phyloP scores from a whole-genome alignment of 2,888 invertebrate species.

The Aricia artaxerxes region DNA sequence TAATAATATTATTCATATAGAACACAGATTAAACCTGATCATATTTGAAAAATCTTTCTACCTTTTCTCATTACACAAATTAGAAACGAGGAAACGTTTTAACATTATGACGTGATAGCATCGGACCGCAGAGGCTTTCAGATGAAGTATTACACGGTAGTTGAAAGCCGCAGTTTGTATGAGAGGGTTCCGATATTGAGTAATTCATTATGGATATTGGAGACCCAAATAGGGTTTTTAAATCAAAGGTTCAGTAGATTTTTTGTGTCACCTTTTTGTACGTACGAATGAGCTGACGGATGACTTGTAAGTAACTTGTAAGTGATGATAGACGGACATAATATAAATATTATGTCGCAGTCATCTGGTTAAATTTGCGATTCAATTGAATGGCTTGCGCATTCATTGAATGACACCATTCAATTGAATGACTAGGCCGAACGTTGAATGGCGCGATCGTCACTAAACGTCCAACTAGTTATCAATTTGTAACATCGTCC shows the following conservation, averaged over 20 bases:
- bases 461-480: too few species aligned
- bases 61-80: conserved; percentile 25
- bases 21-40: not conserved
- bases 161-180: conserved; percentile 65
- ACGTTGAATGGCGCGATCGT: too few species aligned
- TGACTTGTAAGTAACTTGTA: too few species aligned
- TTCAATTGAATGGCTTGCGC: too few species aligned
- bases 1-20: too few species aligned
- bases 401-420: too few species aligned
- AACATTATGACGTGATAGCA: conserved; percentile 58
- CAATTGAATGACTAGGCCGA: too few species aligned
- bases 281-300: not conserved
- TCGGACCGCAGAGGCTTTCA: conserved; percentile 55
- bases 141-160: conserved; percentile 58
- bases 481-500: too few species aligned
- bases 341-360: too few species aligned
- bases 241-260: conserved; percentile 27
- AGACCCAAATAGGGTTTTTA: conserved; percentile 33
- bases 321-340: too few species aligned
- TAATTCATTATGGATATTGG: conserved; percentile 58
- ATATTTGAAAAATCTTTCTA: not conserved
- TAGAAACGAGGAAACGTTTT: conserved; percentile 45
- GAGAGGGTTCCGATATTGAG: conserved; percentile 61
- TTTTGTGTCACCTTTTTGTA: not conserved
- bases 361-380: too few species aligned